A percentile compares a stretch with the other conserved stretches of the same genome.
Conservation (phyloP, 2,888 invertebrate genomes). For the Ormyrus rosae region DNA sequence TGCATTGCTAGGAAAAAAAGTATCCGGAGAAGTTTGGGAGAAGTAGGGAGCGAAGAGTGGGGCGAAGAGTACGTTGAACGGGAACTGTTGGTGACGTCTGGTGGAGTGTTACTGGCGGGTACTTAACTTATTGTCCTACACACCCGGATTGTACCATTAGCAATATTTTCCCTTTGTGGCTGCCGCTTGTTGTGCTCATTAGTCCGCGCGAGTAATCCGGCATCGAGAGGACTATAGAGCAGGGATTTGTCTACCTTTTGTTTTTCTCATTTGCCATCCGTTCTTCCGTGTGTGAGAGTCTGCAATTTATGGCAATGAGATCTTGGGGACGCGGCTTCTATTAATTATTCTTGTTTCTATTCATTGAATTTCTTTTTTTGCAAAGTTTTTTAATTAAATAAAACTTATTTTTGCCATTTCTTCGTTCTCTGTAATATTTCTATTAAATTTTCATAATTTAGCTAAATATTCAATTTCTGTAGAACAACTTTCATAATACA, state of each 20-base stretch:
- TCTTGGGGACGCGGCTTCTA: too few species aligned
- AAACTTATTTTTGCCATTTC: too few species aligned
- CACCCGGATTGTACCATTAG: slow-evolving; percentile 69
- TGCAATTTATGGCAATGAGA: too few species aligned
- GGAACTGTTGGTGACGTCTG: slow-evolving; percentile 66
- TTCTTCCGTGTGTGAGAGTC: too few species aligned
- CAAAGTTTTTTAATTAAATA: too few species aligned
- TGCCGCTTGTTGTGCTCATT: slow-evolving; percentile 68
- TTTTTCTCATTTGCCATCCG: too few species aligned
- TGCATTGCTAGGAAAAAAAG: slow-evolving; percentile 1
- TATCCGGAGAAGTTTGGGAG: neutral
- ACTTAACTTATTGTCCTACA: slow-evolving; percentile 71
- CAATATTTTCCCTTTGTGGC: slow-evolving; percentile 69
- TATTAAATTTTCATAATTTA: too few species aligned
- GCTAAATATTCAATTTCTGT: too few species aligned
- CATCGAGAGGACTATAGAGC: slow-evolving; percentile 8
- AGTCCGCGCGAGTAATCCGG: slow-evolving; percentile 65
- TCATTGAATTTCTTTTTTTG: too few species aligned
- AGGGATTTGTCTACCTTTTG: neutral
- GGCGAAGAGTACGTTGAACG: slow-evolving; percentile 33
- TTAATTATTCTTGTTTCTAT: too few species aligned
- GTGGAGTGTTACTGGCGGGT: slow-evolving; percentile 70
- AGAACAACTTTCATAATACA: too few species aligned
- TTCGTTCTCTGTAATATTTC: too few species aligned
- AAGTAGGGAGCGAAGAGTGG: neutral